Evolutionary conservation across 2,888 invertebrate species (phyloP), one percentile per base, ranked within the genome.

Genomic region (Rhimphoctona megacephalus): DNA sequence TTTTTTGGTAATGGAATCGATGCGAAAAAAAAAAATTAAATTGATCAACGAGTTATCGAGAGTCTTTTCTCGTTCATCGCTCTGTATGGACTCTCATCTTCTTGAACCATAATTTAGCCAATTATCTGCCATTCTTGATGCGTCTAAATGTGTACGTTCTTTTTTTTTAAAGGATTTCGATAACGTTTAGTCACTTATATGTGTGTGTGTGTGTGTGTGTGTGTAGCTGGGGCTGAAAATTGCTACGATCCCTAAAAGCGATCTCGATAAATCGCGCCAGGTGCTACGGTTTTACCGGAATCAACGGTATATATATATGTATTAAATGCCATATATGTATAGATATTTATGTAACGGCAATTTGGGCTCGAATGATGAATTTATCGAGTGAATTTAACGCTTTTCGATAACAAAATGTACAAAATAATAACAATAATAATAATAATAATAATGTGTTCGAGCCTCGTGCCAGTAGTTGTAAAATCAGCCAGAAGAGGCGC

Each of bases 361-460:
- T 61, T 17, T 83, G n/a, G 36, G 67, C 83, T 87, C 86, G 81
- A 89, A 61, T 93, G 93, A 93, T 93, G 90, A 92, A 93, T 93
- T 91, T 88, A 89, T 88, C 87, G 85, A 80, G 89, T 88, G 88
- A 91, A 90, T 92, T 93, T 92, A 92, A 90, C 92, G 92, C 91
- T 88, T 90, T 81, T 89, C 85, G 91, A 91, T 91, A 91, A 90
- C 91, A 82, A 72, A 74, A 49, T 67, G 19, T 73, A 73, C 52
- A 14, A 19, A 54, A 43, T 69, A 70, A 61, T 57, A 57, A 22
- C 14, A 17, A 57, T 30, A 33, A 69, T 69, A 79, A n/a, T 19
- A 14, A 54, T 30, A 33, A 69, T 69, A 69, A 67, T 54, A 70
- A 79, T 14, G 66, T 17, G 54, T 67, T 54, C 33, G 46, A 54